Conservation (phyloP, 2,797 vertebrate genomes). For the Pangasius macronema region DNA sequence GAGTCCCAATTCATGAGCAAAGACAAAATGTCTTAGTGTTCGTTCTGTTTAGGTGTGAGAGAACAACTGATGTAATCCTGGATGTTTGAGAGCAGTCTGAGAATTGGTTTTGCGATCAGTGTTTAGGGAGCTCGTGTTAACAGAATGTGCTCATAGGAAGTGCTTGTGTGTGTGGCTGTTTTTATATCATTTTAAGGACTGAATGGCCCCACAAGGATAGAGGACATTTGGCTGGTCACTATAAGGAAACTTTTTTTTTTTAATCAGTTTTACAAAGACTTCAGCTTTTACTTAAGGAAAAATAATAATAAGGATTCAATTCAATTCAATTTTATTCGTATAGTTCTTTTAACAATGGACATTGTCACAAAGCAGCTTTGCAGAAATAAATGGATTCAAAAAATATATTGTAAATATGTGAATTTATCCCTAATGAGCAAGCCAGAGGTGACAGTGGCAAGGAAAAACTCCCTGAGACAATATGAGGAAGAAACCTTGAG, state of each 20-base stretch:
- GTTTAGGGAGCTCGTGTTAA: neutral
- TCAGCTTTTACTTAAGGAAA: neutral
- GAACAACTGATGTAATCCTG: neutral
- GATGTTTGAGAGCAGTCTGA: neutral
- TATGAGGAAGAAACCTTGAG: no score
- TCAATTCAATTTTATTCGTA: no score
- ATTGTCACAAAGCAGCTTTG: no score
- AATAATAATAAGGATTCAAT: neutral
- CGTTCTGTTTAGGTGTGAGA: neutral
- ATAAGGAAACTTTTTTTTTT: neutral
- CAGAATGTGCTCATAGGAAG: conserved; percentile 1
- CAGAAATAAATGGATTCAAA: no score
- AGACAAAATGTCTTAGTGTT: neutral
- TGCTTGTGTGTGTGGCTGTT: neutral
- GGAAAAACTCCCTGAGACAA: no score
- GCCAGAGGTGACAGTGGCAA: no score
- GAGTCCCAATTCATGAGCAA: neutral
- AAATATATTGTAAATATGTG: no score
- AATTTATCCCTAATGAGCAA: no score
- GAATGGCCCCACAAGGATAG: neutral
- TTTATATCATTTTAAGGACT: neutral
- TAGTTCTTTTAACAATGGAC: no score
- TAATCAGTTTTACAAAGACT: neutral
- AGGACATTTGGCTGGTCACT: neutral
- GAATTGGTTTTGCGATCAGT: neutral